Evolutionary conservation across 1,140 invertebrate species (phyloP).

Genomic region (Hirudo medicinalis): DNA sequence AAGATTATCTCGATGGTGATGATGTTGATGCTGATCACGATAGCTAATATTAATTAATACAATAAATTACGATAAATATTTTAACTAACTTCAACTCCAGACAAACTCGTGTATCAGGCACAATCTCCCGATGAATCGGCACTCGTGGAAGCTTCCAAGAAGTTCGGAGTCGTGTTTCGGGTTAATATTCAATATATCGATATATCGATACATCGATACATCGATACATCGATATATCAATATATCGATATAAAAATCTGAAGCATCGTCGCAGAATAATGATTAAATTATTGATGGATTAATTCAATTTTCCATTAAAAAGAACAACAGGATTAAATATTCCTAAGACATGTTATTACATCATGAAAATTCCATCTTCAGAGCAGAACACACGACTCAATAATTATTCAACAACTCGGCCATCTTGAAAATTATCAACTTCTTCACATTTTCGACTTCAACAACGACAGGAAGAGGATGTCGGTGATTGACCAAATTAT

Average conservation of each 20-base stretch:
- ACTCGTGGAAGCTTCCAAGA: slow-evolving; percentile 20
- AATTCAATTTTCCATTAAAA: too few species aligned
- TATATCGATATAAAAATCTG: too few species aligned
- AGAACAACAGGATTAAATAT: too few species aligned
- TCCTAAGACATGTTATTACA: too few species aligned
- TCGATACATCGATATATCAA: background rate
- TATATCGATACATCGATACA: background rate
- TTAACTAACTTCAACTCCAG: background rate
- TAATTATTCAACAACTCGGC: slow-evolving; percentile 42
- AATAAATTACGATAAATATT: background rate
- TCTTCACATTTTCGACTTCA: slow-evolving; percentile 92
- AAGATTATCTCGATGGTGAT: background rate
- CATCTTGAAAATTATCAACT: slow-evolving; percentile 63
- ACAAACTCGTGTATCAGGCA: slow-evolving; percentile 40
- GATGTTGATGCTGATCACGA: too few species aligned
- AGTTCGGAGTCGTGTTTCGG: slow-evolving; percentile 66
- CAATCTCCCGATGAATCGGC: slow-evolving; percentile 24
- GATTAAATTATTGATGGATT: too few species aligned
- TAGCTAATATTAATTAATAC: background rate
- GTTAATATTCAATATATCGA: slow-evolving; percentile 40
- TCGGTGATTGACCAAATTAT: slow-evolving; percentile 53
- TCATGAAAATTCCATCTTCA: too few species aligned
- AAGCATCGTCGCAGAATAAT: too few species aligned
- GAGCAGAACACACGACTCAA: slow-evolving; percentile 30
- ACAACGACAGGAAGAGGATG: slow-evolving; percentile 84